Evolutionary conservation across 1,140 invertebrate genomes (phyloP), one percentile per base, ranked within the genome.

Genomic region (Drosophila arawakana): DNA sequence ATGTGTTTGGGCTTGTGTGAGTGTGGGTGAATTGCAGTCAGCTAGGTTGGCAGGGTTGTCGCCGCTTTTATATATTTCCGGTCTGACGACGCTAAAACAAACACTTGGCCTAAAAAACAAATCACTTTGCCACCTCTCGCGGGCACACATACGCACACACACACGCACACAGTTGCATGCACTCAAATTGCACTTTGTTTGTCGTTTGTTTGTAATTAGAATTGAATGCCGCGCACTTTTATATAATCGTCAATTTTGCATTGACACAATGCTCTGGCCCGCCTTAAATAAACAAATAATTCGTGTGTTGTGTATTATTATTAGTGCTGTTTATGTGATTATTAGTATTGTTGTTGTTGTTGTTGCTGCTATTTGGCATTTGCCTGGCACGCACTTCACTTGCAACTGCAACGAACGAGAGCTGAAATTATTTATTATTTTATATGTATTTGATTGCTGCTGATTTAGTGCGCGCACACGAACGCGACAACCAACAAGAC

Each of bases 401-500:
- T 71, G 68, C 66, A 71, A 72, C 68, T 76, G 73, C 60, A 76
- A 76, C 65, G 55, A 60, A 41, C 71, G 34, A 52, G 34, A 52
- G 5, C 55, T 46, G 25, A 68, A 61, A 61, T 57, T 58, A 70
- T 61, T 69, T 69, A 61, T 61, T 61, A 61, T 55, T 72, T 67
- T 65, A 25, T 59, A 52, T 60, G 46, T 69, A 70, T 75, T 71
- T 65, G 70, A 58, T 50, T 81, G 74, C 63, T 73, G 63, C 52
- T 76, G 50, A 62, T 73, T 69, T 70, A 43, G 58, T 88, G 84
- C 83, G 83, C 83, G 83, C 83, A 86, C 78, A 88, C 83, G 83
- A 88, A 88, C 83, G 84, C 83, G 83, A 83, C 83, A 89, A 83
- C 83, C 84, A 88, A 88, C 83, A 88, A 88, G 77, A 89, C 80